Conservation (phyloP, 2,113 vertebrate species). For the Thunnus maccoyii region DNA sequence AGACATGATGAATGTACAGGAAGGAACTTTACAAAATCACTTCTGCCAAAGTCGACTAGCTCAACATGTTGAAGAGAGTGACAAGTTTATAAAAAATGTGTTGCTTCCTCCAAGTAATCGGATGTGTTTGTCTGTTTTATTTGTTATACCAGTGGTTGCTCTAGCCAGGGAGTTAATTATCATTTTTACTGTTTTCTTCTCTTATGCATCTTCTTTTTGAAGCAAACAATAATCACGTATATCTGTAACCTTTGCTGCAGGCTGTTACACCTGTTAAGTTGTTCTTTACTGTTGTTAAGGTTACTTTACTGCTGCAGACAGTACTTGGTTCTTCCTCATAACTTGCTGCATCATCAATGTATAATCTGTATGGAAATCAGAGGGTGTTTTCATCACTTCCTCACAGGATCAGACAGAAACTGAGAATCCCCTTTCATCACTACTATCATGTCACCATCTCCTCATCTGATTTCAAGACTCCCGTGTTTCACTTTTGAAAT, state of each 20-base stretch:
- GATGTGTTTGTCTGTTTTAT: background rate
- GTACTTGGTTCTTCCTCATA: background rate
- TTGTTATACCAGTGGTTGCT: background rate
- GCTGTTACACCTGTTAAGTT: background rate
- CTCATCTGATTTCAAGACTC: background rate
- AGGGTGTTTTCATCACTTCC: background rate
- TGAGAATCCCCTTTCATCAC: background rate
- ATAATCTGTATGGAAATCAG: background rate
- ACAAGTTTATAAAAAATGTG: no score
- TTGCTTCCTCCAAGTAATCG: no score
- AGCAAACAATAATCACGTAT: background rate
- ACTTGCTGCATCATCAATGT: background rate
- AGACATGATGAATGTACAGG: background rate
- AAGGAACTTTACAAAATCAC: background rate
- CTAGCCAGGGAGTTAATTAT: background rate
- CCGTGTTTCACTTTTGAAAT: slow-evolving; percentile 16
- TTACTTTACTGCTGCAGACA: slow-evolving; percentile 3
- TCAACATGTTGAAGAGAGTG: background rate
- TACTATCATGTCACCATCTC: slow-evolving; percentile 6
- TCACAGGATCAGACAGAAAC: background rate
- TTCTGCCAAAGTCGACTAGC: background rate
- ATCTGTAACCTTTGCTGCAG: background rate
- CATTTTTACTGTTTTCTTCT: no score
- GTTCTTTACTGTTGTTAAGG: slow-evolving; percentile 2
- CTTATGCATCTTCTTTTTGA: background rate